Evolutionary conservation across 2,797 vertebrate species (phyloP).

Genomic region (Nyctalus aviator): DNA sequence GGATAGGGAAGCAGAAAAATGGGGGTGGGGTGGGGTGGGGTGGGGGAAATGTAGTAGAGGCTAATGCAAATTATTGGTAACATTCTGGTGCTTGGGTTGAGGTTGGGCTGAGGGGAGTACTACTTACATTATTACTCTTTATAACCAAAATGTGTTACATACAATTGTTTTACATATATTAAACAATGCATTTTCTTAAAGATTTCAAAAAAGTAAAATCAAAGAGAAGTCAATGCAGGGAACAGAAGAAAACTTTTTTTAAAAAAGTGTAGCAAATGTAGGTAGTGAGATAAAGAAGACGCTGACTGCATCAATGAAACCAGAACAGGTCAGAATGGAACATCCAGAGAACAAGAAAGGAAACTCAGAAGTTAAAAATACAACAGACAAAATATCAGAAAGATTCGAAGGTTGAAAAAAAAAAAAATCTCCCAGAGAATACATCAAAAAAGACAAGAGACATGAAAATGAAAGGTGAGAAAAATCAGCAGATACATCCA

Average conservation of each 20-base stretch:
- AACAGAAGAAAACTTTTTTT: neutral
- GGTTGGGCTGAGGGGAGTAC: no score
- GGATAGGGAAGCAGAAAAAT: neutral
- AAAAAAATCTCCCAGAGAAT: neutral
- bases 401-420: neutral
- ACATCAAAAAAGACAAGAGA: neutral
- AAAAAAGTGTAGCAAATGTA: neutral
- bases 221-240: neutral
- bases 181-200: neutral
- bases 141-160: neutral
- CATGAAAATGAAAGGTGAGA: neutral
- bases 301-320: neutral
- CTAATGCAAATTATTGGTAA: neutral
- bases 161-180: neutral
- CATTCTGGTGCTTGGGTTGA: neutral
- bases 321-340: neutral
- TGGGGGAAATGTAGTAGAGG: no score
- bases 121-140: neutral
- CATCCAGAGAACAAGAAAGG: slow-evolving; percentile 37
- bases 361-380: slow-evolving; percentile 4
- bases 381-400: neutral
- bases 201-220: neutral
- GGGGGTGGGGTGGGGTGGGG: no score
- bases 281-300: neutral
- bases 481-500: neutral